Evolutionary conservation across 2,113 vertebrate genomes (phyloP), one percentile per base, ranked within the genome.

Genomic region (Parotia lawesii): DNA sequence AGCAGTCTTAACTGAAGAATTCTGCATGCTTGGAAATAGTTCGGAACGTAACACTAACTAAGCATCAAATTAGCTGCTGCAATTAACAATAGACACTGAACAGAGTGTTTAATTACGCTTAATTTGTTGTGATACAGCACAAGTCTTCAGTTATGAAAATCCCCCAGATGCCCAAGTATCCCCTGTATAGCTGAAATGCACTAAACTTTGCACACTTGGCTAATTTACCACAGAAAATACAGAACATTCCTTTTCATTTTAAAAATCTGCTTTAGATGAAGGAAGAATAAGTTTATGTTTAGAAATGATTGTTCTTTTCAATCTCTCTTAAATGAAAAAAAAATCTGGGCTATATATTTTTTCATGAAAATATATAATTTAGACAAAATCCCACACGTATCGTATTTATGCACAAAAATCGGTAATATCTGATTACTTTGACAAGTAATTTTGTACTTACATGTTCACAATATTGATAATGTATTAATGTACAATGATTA

Each of bases 401-500:
- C 62, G 17, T 91, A 96, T 96, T 97, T 97, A 93, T 96, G 85
- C 85, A 79, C 60, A 90, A 79, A 95, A 96, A 97, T 97, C 91
- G 28, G 85, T 97, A 97, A 94, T 95, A 95, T 96, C 96, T 97
- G 96, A 96, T 97, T 97, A 86, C 78, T 89, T 95, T 97, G 96
- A 97, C 96, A 97, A 96, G 97, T 96, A 94, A 96, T 97, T 97
- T 94, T 97, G 95, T 97, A 97, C 97, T 95, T 97, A 91, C 94
- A 95, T 87, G 96, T 97, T 97, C 95, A 69, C 92, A 89, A 94
- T 97, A 97, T 97, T 95, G 97, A 97, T 97, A 98, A 96, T 92
- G 92, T 97, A 97, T 98, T 98, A 97, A 96, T 93, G 94, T 95
- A 93, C 96, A 97, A 91, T 97, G 97, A 98, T 97, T 96, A 97